phyloP scores from a whole-genome alignment of 2,113 vertebrate species.

The Struthidea cinerea region DNA sequence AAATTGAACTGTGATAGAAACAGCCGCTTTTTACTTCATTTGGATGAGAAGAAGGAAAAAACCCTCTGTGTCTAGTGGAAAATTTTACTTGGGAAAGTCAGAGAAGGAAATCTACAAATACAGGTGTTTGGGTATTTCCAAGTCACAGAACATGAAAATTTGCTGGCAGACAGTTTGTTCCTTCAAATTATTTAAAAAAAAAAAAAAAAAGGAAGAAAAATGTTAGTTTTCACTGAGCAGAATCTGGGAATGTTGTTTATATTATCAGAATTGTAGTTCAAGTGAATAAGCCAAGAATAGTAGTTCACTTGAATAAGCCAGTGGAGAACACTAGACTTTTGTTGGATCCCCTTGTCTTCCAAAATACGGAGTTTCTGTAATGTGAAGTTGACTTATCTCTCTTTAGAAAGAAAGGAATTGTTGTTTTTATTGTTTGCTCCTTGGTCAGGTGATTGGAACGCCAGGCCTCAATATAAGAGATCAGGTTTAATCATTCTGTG shows the following conservation, averaged over 20 bases:
- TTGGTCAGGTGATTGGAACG: not conserved
- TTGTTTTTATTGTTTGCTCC: not conserved
- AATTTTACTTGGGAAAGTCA: not conserved
- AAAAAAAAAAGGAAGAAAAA: not conserved
- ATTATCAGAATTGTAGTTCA: not conserved
- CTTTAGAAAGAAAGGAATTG: not conserved
- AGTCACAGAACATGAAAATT: not conserved
- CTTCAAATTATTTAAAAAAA: not conserved
- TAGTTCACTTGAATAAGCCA: not conserved
- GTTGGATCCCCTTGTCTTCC: not conserved
- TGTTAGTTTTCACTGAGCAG: not conserved
- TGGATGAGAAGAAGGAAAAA: not conserved
- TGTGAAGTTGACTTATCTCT: not conserved
- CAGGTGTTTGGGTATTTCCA: not conserved
- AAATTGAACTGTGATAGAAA: not conserved
- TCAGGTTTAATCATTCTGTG: not conserved
- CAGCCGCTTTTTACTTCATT: not conserved
- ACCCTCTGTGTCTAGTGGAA: not conserved
- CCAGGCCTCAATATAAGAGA: not conserved
- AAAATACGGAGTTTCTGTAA: not conserved
- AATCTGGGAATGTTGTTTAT: not conserved
- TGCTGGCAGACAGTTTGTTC: not conserved
- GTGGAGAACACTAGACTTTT: not conserved
- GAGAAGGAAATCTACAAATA: not conserved
- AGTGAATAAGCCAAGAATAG: not conserved